Base-by-base conservation (phyloP, 1,140 invertebrate species). In the Drosophila jambulina region DNA sequence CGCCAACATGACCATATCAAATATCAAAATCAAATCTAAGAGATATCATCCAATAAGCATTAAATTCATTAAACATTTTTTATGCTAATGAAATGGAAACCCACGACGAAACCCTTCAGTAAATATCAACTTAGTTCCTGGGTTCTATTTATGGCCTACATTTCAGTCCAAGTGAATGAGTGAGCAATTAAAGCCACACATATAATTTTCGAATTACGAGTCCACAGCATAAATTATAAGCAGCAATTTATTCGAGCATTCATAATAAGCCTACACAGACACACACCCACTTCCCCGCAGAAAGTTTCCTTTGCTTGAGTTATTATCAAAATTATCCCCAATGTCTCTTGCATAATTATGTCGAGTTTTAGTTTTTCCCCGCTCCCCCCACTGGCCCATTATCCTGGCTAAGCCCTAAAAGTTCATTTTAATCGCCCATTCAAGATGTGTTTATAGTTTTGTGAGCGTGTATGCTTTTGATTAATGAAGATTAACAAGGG, bases 401-500 rank as follows among this genome's bases (percentile, higher is more conserved):
- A 75, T 58, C 32, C 45, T 45, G 45, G 60, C 71, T 67, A 40
- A 67, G 40, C 17, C 71, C 45, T 25, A n/a, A 58, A 78, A 80
- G 79, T 78, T 85, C 63, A 65, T 75, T 85, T 85, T 77, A 85
- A 85, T 85, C 60, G 53, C 57, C 51, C 36, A 43, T 53, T 58
- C 43, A 59, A 62, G 63, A 80, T 60, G 70, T 79, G 63, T 72
- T 87, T 82, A 74, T 74, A 67, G 59, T 77, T 70, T 60, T 79
- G 59, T 65, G 34, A 38, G 59, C 29, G 53, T 58, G 64, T 46
- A 27, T 51, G 71, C 34, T 34, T 80, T 60, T 84, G 85, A 90
- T 90, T 88, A 88, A 88, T 88, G 79, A 81, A 80, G 80, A 75
- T 70, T 87, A 87, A 88, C 80, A 87, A 75, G 51, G 74, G 36